A percentile compares a stretch with the other conserved stretches of the same genome.
Evolutionary conservation across 2,113 vertebrate species (phyloP).

Genomic region (Cacatua alba): DNA sequence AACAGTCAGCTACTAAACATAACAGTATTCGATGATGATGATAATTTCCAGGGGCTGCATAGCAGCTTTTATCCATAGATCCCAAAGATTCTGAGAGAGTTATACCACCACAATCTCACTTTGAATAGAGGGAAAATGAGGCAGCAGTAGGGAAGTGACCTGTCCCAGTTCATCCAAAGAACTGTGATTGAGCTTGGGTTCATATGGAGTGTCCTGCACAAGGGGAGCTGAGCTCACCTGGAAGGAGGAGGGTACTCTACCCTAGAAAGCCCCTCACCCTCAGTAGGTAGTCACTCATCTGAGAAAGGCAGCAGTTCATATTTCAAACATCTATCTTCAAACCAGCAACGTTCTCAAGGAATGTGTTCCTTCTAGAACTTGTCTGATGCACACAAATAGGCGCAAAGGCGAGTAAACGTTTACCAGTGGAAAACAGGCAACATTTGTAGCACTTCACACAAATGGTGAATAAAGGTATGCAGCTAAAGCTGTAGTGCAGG

Average conservation of each 20-base stretch:
- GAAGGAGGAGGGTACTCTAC: not conserved
- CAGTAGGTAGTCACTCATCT: not conserved
- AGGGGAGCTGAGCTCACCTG: not conserved
- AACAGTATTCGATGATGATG: not conserved
- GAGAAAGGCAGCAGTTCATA: not conserved
- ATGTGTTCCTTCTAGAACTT: not conserved
- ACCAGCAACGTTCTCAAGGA: not conserved
- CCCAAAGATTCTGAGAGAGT: not conserved
- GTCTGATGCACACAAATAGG: not conserved
- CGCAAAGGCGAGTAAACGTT: not conserved
- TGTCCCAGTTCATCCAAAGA: not conserved
- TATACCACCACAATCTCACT: too few relatives aligned
- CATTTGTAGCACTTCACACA: not conserved
- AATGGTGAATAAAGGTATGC: not conserved
- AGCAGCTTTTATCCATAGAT: not conserved
- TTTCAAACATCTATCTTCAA: not conserved
- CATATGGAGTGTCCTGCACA: rapidly evolving
- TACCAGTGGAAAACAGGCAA: not conserved
- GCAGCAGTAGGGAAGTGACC: not conserved
- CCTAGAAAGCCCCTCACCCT: not conserved
- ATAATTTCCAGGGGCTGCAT: not conserved
- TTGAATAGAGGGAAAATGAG: not conserved
- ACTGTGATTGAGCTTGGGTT: not conserved
- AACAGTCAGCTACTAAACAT: not conserved
- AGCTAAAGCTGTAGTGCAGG: not conserved